phyloP scores from a whole-genome alignment of 2,797 vertebrate genomes.

The Synaphobranchus kaupii region DNA sequence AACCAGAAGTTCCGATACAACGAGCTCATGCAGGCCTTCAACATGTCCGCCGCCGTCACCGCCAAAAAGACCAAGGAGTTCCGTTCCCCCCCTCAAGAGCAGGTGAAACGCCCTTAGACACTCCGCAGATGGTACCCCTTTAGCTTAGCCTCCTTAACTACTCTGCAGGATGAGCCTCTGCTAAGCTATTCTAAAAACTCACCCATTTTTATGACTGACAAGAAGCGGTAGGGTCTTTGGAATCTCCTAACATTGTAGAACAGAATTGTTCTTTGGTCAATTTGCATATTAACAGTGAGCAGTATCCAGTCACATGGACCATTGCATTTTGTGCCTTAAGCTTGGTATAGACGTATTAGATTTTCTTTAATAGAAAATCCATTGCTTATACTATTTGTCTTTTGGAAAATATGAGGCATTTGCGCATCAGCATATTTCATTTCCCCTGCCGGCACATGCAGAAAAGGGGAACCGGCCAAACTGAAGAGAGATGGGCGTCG shows the following conservation, averaged over 20 bases:
- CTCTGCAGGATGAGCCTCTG: background rate
- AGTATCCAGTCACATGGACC: background rate
- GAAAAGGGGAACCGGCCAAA: background rate
- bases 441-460: background rate
- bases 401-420: background rate
- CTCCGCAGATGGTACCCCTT: background rate
- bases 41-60: slow-evolving; percentile 97
- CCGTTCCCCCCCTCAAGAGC: slow-evolving; percentile 96
- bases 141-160: background rate
- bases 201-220: background rate
- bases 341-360: background rate
- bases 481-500: background rate
- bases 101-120: slow-evolving; percentile 74
- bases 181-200: background rate
- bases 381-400: background rate
- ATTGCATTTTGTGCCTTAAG: background rate
- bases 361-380: background rate
- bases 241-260: background rate
- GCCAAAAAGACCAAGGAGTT: slow-evolving; percentile 98
- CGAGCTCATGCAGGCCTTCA: slow-evolving; percentile 97
- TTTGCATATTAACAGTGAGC: background rate
- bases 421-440: background rate
- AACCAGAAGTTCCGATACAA: slow-evolving; percentile 99
- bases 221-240: background rate
- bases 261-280: background rate